Evolutionary conservation across 30 jellyfish, hydroid and myxozoan genomes (phyloP).

Genomic region (Chironex yamaguchii): DNA sequence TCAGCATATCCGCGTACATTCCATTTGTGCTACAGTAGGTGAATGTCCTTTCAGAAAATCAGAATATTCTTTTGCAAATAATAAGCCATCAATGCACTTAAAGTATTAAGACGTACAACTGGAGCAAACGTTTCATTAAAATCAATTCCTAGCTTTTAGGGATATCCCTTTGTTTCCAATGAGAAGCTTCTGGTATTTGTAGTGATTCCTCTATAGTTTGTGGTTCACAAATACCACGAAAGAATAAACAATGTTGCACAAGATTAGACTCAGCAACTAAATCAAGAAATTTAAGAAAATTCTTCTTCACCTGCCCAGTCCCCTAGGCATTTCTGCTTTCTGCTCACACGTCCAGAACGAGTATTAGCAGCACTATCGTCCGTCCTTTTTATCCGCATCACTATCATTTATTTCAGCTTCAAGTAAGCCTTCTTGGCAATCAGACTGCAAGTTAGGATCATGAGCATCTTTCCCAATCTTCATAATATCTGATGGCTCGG

Average conservation of each 20-base stretch:
- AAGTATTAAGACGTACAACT: background rate
- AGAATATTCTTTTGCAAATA: too few species aligned
- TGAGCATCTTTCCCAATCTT: background rate
- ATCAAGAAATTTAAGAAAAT: background rate
- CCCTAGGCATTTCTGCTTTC: background rate
- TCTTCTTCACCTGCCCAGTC: conserved; percentile 6
- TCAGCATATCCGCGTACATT: too few species aligned
- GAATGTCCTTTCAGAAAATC: too few species aligned
- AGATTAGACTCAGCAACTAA: conserved; percentile 1
- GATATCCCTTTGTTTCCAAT: background rate
- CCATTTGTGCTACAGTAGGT: too few species aligned
- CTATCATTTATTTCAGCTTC: too few species aligned
- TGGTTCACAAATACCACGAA: background rate
- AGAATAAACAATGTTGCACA: background rate
- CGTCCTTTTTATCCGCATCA: background rate
- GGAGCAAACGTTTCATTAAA: background rate
- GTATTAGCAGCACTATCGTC: background rate
- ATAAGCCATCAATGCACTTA: background rate
- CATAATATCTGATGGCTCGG: conserved; percentile 15
- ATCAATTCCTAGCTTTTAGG: background rate
- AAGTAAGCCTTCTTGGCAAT: too few species aligned
- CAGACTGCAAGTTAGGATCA: background rate
- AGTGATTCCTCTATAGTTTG: background rate
- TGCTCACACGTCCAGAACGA: conserved; percentile 8
- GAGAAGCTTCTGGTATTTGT: background rate